A percentile compares a stretch with the other conserved stretches of the same genome.
Conservation (phyloP, 2,113 vertebrate genomes). For the Paraplagusia blochii region DNA sequence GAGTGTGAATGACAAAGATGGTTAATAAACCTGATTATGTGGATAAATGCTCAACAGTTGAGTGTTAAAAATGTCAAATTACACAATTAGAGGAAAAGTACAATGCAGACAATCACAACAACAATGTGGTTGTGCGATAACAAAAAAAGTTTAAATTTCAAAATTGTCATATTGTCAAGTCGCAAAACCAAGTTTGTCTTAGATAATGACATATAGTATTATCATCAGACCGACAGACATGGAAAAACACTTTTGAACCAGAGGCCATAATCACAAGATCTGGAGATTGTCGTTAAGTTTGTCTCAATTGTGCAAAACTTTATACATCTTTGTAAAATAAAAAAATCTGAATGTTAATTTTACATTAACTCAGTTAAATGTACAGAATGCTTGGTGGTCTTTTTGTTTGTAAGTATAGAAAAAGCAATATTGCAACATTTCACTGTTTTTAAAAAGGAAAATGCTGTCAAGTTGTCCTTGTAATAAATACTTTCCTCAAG, state of each 20-base stretch:
- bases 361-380: conserved; percentile 48
- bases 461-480: conserved; percentile 67
- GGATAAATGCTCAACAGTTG: background rate
- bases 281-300: conserved; percentile 8
- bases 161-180: conserved; percentile 1
- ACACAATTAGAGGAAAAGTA: too few species aligned
- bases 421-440: conserved; percentile 71
- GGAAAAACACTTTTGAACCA: background rate
- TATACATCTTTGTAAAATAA: conserved; percentile 21
- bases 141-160: too few species aligned
- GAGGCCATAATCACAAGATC: background rate
- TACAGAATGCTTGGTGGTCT: conserved; percentile 65
- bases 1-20: conserved; percentile 9
- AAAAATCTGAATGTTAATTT: conserved; percentile 59
- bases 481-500: conserved; percentile 75
- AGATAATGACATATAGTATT: too few species aligned
- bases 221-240: background rate
- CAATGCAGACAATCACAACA: conserved; percentile 1
- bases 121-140: too few species aligned
- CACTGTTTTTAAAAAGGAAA: conserved; percentile 58
- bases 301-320: conserved; percentile 25
- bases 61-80: conserved; percentile 1
- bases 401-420: conserved; percentile 64
- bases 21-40: conserved; percentile 9
- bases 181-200: too few species aligned